Base-by-base conservation (phyloP, 2,888 invertebrate genomes). In the Sinotaia quadrata region DNA sequence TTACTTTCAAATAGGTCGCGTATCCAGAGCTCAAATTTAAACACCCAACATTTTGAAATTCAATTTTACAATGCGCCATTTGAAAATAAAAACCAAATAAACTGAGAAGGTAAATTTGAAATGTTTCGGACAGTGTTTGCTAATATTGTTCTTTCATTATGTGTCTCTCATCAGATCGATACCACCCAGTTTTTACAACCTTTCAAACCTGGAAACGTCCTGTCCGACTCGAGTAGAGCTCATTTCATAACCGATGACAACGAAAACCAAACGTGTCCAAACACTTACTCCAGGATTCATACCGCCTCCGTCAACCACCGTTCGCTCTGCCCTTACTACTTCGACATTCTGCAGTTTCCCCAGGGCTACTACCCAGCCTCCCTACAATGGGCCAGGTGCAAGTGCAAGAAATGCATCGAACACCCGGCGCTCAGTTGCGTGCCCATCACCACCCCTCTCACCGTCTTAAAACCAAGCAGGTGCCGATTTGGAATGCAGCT, bases 321-420 rank as follows among this genome's bases (percentile, higher is more conserved):
- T 31, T 31, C 51, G 37, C 63, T 63, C 29, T 63, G 63, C 21
- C 63, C 63, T 15, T 52, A 37, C 63, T 63, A 52, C 52, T 37
- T 37, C 37, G 34, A 63, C 37, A 7, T 33, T 7, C 36, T 63
- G 52, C 1, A 7, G 41, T 37, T 63, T 36, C 63, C 63, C 2
- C 29, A 52, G 18, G 62, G 63, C 41, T 63, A 63, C 63, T 63
- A 52, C 63, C 63, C 63, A 5, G n/a, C 15, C 24, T 29, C 21
- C 34, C 37, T 63, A 33, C 24, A 27, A n/a, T 37, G n/a, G n/a
- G 63, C 63, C 36, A 10, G 8, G 21, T 63, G 63, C 63, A 63
- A 63, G 52, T 63, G 63, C 33, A 15, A 24, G 29, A 18, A 27
- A n/a, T 63, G 63, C 18, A 21, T 63, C 12, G 51, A 63, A 4